These are phyloP conservation scores for Oscheius onirici DNA, from an alignment of 2,888 invertebrate species.

Conservation along the genomic window DNA sequence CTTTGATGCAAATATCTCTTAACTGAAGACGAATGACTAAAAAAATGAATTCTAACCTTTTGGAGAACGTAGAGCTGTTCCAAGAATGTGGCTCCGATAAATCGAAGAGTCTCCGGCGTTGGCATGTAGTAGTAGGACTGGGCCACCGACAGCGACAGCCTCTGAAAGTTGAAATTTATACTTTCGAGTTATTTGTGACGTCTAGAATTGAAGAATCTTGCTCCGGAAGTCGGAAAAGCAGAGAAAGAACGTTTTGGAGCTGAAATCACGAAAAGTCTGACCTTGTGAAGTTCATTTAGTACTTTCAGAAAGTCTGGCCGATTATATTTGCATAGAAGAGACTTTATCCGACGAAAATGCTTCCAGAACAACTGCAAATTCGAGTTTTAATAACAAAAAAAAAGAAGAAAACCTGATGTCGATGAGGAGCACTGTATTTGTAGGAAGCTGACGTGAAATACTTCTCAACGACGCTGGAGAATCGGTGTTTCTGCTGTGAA, in stretches of 20 bases:
- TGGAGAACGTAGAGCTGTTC: constrained; percentile 35
- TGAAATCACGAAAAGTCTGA: neutral
- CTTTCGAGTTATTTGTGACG: no score
- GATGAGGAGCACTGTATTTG: constrained; percentile 25
- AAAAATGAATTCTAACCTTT: constrained; percentile 12
- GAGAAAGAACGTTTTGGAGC: no score
- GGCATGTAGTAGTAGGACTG: constrained; percentile 29
- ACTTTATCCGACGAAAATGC: constrained; percentile 10
- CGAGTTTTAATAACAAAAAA: neutral
- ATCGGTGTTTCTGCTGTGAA: constrained; percentile 37
- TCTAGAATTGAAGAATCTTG: no score
- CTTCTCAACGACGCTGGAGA: constrained; percentile 33
- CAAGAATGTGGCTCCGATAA: constrained; percentile 36
- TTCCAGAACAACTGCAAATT: constrained; percentile 28
- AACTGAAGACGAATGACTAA: constrained; percentile 23
- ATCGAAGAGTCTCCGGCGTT: constrained; percentile 26
- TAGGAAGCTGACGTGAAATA: constrained; percentile 29
- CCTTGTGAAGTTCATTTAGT: constrained; percentile 20
- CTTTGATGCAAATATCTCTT: constrained; percentile 9
- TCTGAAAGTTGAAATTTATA: constrained; percentile 10
- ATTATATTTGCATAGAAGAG: constrained; percentile 25
- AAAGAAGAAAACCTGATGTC: constrained; percentile 21
- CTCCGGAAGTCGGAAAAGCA: neutral
- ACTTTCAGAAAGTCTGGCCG: constrained; percentile 1
- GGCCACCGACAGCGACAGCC: constrained; percentile 8